Base-by-base conservation (phyloP, 37 sponge, comb jelly and placozoan genomes). In the Halichondria panicea region DNA sequence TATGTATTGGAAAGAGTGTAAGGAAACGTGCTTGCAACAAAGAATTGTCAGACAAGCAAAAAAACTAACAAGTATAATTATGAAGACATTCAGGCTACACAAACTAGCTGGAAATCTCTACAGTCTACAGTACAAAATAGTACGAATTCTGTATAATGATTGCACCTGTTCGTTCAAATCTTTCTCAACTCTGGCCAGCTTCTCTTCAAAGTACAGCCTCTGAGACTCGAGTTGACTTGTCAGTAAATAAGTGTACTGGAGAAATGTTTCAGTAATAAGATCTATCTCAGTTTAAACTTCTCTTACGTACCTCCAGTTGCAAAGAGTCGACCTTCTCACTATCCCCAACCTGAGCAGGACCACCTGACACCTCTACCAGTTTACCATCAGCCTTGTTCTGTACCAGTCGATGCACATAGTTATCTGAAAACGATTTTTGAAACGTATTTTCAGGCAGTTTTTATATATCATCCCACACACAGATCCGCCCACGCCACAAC, bases 361-460 rank as follows among this genome's bases (percentile, higher is more conserved):
- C 40, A 37, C 86, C 78, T 9, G 69, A 67, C n/a, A 98, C 91
- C 46, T 91, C 96, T 21, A 98, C 96, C 66, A 95, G 67, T 59
- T 98, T 98, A 25, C 99, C 99, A 84, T 95, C 99, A 25, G 71
- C 63, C 54, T 95, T 95, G 81, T 95, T 98, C 78, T 95, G 96
- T 0, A 98, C 89, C 75, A 98, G 83, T 9, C 99, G 69, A 63
- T 98, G 99, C 11, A 98, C 99, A 74, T 93, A 98, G 73, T 98
- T 98, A 58, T 98, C 99, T 83, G 68, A 36, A 73, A 68, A 0
- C 48, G 35, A 44, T 15, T 3, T 5, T 18, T 18, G 13, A 1
- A 50, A 30, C 19, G n/a, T 50, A 15, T 68, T 35, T 68, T 22
- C 2, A 68, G 28, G 40, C 42, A 48, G 50, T 18, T 9, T 18